These are phyloP conservation scores for Danionella cerebrum DNA, from an alignment of 2,113 vertebrate genomes.

Conservation along the genomic window DNA sequence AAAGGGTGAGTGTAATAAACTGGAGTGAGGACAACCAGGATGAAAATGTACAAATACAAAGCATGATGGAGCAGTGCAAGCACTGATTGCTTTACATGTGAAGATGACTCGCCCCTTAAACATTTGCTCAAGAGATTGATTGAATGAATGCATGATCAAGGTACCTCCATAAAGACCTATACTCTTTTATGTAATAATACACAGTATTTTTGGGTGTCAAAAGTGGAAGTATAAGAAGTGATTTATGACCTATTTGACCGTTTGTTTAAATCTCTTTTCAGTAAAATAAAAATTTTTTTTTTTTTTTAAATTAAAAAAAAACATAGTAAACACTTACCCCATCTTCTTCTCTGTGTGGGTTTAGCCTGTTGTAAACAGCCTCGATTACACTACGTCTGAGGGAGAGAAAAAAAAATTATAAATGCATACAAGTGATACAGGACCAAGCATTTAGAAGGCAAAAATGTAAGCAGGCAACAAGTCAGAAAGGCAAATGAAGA, in stretches of 20 bases:
- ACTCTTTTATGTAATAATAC: too few species aligned
- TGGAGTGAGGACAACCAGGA: slow-evolving; percentile 1
- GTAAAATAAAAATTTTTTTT: too few species aligned
- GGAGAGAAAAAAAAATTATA: slow-evolving; percentile 25
- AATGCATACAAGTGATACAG: too few species aligned
- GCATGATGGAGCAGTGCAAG: slow-evolving; percentile 3
- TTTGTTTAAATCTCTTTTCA: not conserved
- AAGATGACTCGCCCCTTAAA: too few species aligned
- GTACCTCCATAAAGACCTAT: not conserved
- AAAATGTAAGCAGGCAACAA: too few species aligned
- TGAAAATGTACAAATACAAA: slow-evolving; percentile 22
- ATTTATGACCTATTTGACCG: not conserved
- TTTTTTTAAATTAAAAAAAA: not conserved
- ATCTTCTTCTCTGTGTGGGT: slow-evolving; percentile 97
- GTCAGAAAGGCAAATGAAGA: too few species aligned
- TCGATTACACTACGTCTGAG: slow-evolving; percentile 93
- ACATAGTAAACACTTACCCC: slow-evolving; percentile 76
- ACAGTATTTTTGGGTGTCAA: too few species aligned
- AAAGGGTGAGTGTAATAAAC: not conserved
- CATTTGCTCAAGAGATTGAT: too few species aligned
- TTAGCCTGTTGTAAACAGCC: slow-evolving; percentile 96
- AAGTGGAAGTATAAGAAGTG: too few species aligned
- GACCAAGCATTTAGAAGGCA: too few species aligned
- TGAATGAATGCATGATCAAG: not conserved
- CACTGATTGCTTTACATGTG: too few species aligned